Evolutionary conservation across 1,140 invertebrate genomes (phyloP).

Genomic region (Caerostris darwini): DNA sequence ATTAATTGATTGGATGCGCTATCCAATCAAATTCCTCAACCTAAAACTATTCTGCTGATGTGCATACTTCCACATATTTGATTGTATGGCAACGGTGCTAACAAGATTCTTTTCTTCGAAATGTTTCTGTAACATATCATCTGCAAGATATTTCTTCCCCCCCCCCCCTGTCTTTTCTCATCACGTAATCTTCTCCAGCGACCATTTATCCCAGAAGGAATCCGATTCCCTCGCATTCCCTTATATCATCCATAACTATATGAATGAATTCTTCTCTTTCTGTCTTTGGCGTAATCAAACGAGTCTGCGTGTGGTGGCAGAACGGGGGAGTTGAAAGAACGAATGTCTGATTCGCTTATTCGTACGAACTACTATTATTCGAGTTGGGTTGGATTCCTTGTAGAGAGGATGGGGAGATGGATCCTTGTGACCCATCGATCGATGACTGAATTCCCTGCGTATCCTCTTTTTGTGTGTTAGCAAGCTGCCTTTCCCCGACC

Average conservation of each 20-base stretch:
- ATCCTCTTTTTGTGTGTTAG: slow-evolving; percentile 21
- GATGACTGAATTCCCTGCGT: slow-evolving; percentile 6
- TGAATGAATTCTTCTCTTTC: slow-evolving; percentile 23
- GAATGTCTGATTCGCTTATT: slow-evolving; percentile 24
- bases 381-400: slow-evolving; percentile 15
- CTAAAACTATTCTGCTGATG: too few relatives aligned
- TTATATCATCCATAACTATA: slow-evolving; percentile 26
- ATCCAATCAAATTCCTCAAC: too few relatives aligned
- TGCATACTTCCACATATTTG: too few relatives aligned
- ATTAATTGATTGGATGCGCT: too few relatives aligned
- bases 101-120: not conserved
- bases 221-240: not conserved
- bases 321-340: slow-evolving; percentile 17
- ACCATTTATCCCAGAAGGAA: slow-evolving; percentile 31
- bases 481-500: not conserved
- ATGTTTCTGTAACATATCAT: not conserved
- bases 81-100: not conserved
- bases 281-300: slow-evolving; percentile 32
- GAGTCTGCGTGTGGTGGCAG: not conserved
- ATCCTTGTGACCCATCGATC: slow-evolving; percentile 18
- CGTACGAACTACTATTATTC: slow-evolving; percentile 25
- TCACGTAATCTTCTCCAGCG: slow-evolving; percentile 21
- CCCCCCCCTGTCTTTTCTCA: not conserved
- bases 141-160: not conserved
- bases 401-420: slow-evolving; percentile 4